Evolutionary conservation across 2,888 invertebrate species (phyloP), one percentile per base, ranked within the genome.

Genomic region (Bellardia bayeri): DNA sequence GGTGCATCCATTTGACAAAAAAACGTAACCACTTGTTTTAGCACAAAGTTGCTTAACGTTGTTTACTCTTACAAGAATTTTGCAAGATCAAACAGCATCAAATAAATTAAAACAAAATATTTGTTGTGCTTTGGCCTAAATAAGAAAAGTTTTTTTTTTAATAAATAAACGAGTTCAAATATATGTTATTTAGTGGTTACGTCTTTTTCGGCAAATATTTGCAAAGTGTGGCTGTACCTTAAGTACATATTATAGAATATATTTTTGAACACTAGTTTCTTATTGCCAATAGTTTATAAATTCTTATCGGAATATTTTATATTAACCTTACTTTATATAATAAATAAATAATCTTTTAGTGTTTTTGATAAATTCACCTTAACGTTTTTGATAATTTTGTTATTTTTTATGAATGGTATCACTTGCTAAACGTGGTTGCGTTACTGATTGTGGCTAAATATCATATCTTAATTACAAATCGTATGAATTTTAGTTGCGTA

Each of bases 381-480:
- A 30, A 58, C 11, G 13, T 11, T 58, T 11, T 11, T 58, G 23
- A 58, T 58, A 30, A 58, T 0, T 58, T 30, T 30, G 9, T 16
- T 23, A 54, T 23, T 23, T 23, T 56, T 23, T 23, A 23, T 11
- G 2, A 56, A 56, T 23, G 23, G 11, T 56, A 11, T 51, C 51
- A n/a, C 14, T 51, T 8, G 9, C 4, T n/a, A n/a, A n/a, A 51
- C 4, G 51, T 45, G 45, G 2, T 45, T 9, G 3, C 13, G 5
- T 3, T 45, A 6, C 5, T 51, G 51, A 51, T 51, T 51, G 5
- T 51, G 7, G 14, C 14, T 51, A 51, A 51, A 51, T 51, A 51
- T n/a, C 51, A 51, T 51, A 51, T n/a, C 51, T n/a, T 51, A 51
- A 51, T 51, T 51, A 51, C 51, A 51, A 51, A 51, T 51, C 51